Conservation (phyloP, 2,888 invertebrate species). For the Nasonia oneida region DNA sequence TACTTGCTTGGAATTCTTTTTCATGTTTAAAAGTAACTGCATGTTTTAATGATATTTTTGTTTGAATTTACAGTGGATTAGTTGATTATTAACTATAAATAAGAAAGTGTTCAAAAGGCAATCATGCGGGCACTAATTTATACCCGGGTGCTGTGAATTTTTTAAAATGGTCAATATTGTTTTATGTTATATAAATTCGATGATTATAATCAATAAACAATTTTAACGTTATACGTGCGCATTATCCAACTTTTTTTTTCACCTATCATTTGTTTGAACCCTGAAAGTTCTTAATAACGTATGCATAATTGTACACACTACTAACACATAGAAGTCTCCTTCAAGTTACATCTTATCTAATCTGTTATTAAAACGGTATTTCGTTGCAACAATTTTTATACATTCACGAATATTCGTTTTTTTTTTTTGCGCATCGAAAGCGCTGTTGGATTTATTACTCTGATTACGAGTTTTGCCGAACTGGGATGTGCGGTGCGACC, state of each 20-base stretch:
- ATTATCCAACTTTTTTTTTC: slow-evolving; percentile 21
- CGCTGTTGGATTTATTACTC: too few relatives aligned
- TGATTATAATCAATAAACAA: slow-evolving; percentile 57
- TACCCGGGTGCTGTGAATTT: slow-evolving; percentile 58
- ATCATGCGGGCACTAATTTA: slow-evolving; percentile 53
- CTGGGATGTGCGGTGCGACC: too few relatives aligned
- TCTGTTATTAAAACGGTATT: too few relatives aligned
- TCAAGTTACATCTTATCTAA: too few relatives aligned
- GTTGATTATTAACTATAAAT: slow-evolving; percentile 75
- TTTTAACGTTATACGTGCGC: slow-evolving; percentile 45
- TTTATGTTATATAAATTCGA: slow-evolving; percentile 58
- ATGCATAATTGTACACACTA: too few relatives aligned
- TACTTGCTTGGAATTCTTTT: neutral
- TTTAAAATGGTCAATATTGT: slow-evolving; percentile 48
- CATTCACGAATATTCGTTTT: too few relatives aligned
- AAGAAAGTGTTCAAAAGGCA: slow-evolving; percentile 38
- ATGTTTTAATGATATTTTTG: slow-evolving; percentile 36
- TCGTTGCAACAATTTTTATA: too few relatives aligned
- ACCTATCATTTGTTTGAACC: slow-evolving; percentile 15
- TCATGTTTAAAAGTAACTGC: slow-evolving; percentile 3
- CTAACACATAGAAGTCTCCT: too few relatives aligned
- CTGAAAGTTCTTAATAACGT: neutral
- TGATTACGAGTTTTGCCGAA: too few relatives aligned
- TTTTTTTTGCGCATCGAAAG: too few relatives aligned
- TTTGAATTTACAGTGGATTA: slow-evolving; percentile 73